Percentiles rank a stretch among this genome's conserved stretches.
Conservation (phyloP, 2,888 invertebrate species). For the Drosophila formosana region DNA sequence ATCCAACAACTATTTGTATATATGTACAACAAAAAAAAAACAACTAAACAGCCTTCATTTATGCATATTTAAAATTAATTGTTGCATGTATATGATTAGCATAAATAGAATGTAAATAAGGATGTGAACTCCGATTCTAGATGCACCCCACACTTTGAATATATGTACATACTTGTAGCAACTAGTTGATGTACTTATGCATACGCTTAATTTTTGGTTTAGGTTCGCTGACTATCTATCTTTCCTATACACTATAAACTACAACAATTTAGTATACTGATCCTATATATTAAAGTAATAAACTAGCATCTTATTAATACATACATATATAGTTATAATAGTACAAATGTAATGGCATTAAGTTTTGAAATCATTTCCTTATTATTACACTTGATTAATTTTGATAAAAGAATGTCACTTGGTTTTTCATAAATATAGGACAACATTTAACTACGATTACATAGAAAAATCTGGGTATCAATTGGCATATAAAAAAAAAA, state of each 20-base stretch:
- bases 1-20: constrained; percentile 8
- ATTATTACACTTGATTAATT: constrained; percentile 27
- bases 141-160: constrained; percentile 1
- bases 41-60: not conserved
- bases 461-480: constrained; percentile 54
- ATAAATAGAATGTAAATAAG: not conserved
- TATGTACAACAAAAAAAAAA: not conserved
- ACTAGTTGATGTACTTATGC: constrained; percentile 7
- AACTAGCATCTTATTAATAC: not conserved
- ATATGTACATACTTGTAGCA: not conserved
- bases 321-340: not conserved
- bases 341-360: constrained; percentile 18
- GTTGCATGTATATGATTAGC: constrained; percentile 5
- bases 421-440: constrained; percentile 54
- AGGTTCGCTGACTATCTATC: not conserved
- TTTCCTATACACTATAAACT: not conserved
- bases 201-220: not conserved
- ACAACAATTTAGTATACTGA: not conserved
- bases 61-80: not conserved
- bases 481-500: constrained; percentile 55
- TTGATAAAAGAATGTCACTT: constrained; percentile 26
- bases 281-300: not conserved
- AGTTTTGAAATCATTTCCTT: constrained; percentile 21
- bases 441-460: constrained; percentile 45
- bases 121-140: not conserved